Base-by-base conservation (phyloP, 2,113 vertebrate species). In the Onychorhynchus coronatus region DNA sequence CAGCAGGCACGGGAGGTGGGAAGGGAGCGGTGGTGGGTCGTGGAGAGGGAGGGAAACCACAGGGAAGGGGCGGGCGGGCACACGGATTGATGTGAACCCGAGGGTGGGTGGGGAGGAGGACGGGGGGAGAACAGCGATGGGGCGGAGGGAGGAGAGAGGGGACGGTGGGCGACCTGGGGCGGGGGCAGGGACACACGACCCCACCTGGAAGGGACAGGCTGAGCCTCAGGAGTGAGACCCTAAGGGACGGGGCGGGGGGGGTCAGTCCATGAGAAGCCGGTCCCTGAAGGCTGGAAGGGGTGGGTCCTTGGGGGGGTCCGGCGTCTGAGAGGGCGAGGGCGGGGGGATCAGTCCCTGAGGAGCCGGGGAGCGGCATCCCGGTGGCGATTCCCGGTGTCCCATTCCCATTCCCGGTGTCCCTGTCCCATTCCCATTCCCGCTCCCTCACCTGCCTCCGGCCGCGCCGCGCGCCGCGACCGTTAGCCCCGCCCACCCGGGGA, bases 381-480 rank as follows among this genome's bases (percentile, higher is more conserved):
- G 41, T 42, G 41, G 41, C 14, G 41, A 42, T 53, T 53, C 52
- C 61, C 35, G 7, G 47, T 17, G 20, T 50, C 52, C 17, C 52
- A 5, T 8, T 31, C 52, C 55, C 35, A 4, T 30, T 21, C 62
- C 53, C 84, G n/a, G n/a, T n/a, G n/a, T n/a, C n/a, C n/a, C n/a
- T n/a, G n/a, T n/a, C n/a, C n/a, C n/a, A n/a, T n/a, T 50, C 52
- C 17, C 52, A 5, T 8, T 31, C 52, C 55, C 35, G 4, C n/a
- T 21, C 62, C 53, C 84, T 91, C 92, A 86, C 94, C 92, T 72
- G 44, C 2, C 14, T 12, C 89, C 70, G 11, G 11, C 49, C 65
- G 58, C 74, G 3, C 67, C n/a, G 46, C 91, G 88, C 84, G 75
- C 84, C 85, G 20, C 89, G 83, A 75, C 96, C 89, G 91, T 96